phyloP scores from a whole-genome alignment of 2,113 vertebrate species.

The Malurus elegans region DNA sequence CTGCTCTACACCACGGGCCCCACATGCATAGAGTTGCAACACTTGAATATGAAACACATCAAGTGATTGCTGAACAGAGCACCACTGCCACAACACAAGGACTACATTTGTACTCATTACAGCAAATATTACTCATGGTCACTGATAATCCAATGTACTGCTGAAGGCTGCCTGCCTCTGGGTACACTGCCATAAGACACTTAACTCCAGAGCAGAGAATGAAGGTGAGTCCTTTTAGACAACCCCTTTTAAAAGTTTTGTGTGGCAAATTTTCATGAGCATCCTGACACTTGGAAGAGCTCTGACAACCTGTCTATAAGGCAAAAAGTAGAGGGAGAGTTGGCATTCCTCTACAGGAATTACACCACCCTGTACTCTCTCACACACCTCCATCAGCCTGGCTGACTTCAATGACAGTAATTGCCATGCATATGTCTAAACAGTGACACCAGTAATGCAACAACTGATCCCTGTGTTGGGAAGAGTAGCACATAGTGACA shows the following conservation, averaged over 20 bases:
- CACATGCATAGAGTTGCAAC: background rate
- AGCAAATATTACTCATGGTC: background rate
- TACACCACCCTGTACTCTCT: background rate
- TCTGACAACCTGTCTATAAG: background rate
- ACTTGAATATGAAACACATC: background rate
- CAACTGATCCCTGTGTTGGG: background rate
- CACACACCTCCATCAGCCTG: background rate
- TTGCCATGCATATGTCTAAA: background rate
- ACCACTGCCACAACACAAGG: background rate
- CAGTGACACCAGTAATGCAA: constrained; percentile 27
- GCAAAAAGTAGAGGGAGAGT: background rate
- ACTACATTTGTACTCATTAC: background rate
- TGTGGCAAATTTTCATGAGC: background rate
- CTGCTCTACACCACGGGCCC: background rate
- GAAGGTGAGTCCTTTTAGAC: background rate
- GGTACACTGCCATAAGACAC: background rate
- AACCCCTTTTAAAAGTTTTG: background rate
- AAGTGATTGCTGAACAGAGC: background rate
- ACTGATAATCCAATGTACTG: background rate
- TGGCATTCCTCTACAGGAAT: background rate
- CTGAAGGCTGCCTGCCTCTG: background rate
- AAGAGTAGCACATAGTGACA: background rate
- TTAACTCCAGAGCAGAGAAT: background rate
- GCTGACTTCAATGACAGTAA: background rate
- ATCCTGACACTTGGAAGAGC: background rate